Conservation (phyloP, 2,888 invertebrate genomes). For the Eubasilissa splendida region DNA sequence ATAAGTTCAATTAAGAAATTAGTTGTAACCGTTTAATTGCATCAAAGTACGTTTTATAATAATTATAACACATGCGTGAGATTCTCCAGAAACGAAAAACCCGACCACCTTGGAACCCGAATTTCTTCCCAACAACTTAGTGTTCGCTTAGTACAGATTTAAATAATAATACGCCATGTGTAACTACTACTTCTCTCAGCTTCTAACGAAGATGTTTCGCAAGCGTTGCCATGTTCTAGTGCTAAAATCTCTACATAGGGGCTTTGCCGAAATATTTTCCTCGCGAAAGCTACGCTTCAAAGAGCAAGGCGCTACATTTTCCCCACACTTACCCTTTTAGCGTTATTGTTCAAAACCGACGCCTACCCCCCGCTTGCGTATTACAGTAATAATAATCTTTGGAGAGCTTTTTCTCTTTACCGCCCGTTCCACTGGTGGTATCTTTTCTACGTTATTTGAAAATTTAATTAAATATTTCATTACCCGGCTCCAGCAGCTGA, state of each 20-base stretch:
- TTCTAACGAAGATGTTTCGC: conserved; percentile 6
- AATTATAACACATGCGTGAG: too few relatives aligned
- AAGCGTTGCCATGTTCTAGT: conserved; percentile 9
- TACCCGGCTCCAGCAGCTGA: neutral
- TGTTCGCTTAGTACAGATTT: neutral
- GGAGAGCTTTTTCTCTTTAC: conserved; percentile 25
- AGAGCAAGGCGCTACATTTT: conserved; percentile 7
- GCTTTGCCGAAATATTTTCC: neutral
- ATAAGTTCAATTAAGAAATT: too few relatives aligned
- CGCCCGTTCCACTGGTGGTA: neutral
- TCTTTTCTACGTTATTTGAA: conserved; percentile 19
- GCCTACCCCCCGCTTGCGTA: neutral
- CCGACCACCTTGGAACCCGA: too few relatives aligned
- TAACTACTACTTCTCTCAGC: neutral
- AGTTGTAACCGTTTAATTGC: too few relatives aligned
- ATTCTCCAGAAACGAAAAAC: too few relatives aligned
- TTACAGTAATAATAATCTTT: conserved; percentile 26
- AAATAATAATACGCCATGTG: neutral
- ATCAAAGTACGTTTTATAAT: too few relatives aligned
- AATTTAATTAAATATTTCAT: conserved; percentile 34
- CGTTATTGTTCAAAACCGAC: conserved; percentile 22
- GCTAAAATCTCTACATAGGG: conserved; percentile 14
- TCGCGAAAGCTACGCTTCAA: neutral
- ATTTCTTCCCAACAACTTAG: neutral
- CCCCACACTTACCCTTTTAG: conserved; percentile 27